Base-by-base conservation (phyloP, 2,113 vertebrate genomes). In the Motacilla tschutschensis region DNA sequence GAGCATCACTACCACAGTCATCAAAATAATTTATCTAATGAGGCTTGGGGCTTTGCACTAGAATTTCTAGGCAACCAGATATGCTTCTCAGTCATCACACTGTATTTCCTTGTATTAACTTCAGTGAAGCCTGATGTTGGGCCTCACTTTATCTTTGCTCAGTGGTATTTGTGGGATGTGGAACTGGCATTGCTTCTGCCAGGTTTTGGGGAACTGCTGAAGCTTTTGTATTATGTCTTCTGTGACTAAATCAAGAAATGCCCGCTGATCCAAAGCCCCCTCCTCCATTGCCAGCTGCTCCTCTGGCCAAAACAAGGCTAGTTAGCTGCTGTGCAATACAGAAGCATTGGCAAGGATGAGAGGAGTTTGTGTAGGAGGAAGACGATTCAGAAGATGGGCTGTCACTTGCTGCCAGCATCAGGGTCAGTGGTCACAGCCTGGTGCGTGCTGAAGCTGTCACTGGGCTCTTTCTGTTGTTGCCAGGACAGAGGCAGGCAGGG, bases 131-230 rank as follows among this genome's bases (percentile, higher is more conserved):
- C 22, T 44, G 38, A 33, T n/a, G 4, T 5, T 69, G 18, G 20
- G 40, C 43, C 33, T 74, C 7, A 2, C 41, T 73, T 57, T 35
- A 10, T 71, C 22, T 65, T 73, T 85, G 47, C 16, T 91, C 26
- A 46, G 19, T n/a, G 62, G 22, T 0, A 0, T 7, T 46, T 11
- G 4, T 4, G 4, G 35, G 12, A 40, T 0, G 1, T 58, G 66
- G 13, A 28, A 35, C 53, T 66, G 53, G 9, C 67, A 40, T 77
- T 70, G 41, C 40, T 31, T n/a, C 31, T 44, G 33, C 33, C 60
- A 54, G 26, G 44, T 66, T 80, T 85, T n/a, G 50, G 29, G 22
- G 53, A 89, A 31, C 53, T 80, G 69, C 53, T 65, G 65, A 47
- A 64, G 44, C 43, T 58, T 87, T 29, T 50, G 26, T 64, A 40